Base-by-base conservation (phyloP, 92 coral and sea anemone genomes). In the Pocillopora grandis region DNA sequence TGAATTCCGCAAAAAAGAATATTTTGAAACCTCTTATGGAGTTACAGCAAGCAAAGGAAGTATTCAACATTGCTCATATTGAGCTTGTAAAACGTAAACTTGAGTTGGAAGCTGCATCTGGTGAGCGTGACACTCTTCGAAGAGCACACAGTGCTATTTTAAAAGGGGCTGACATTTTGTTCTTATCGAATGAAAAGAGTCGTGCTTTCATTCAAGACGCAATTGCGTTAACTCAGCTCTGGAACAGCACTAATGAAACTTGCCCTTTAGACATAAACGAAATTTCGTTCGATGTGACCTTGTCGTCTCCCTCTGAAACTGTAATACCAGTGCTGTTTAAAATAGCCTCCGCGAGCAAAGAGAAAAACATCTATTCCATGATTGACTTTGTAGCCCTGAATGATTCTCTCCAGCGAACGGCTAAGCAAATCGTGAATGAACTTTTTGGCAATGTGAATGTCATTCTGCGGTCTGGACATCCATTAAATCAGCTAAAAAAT, bases 381-480 rank as follows among this genome's bases (percentile, higher is more conserved):
- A 17, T 87, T 14, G 19, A 87, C 48, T 89, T 91, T 77, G 73
- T 72, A 57, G 70, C 56, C 31, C 20, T 72, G 48, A 84, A 72
- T 20, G 63, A 52, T 18, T 91, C 94, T n/a, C 62, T 91, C 33
- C 70, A 84, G 74, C 85, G 81, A 55, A 80, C 88, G 13, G 93
- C 98, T 18, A 81, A 76, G 58, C 58, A 85, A 19, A 82, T 86
- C 31, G 76, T 94, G 6, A 82, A 79, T 49, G 65, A 60, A 13
- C 89, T 82, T 65, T 88, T 77, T 27, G 95, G 91, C 36, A 69
- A 91, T 14, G 79, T 79, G 27, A 87, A 87, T 23, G 81, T 16
- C 10, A 87, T 82, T n/a, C 87, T 91, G 12, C 75, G 87, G 13
- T 79, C 71, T 18, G 86, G 62, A 13, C 86, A 88, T 55, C 88